Evolutionary conservation across 2,888 invertebrate species (phyloP).

Genomic region (Chirona hameri): DNA sequence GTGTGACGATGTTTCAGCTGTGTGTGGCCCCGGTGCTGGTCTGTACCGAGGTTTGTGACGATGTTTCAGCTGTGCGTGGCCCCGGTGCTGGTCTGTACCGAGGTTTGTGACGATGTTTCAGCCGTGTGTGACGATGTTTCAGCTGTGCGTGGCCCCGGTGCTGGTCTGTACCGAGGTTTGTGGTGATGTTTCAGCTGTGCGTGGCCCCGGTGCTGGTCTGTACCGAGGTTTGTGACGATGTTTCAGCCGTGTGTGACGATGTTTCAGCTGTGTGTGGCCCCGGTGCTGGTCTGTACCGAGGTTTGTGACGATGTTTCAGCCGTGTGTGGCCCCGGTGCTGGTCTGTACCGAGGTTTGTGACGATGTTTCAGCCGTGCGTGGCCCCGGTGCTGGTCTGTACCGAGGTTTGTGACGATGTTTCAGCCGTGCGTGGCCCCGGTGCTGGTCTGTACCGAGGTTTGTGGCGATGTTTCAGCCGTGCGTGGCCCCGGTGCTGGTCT

Average conservation of each 20-base stretch:
- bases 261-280: constrained; percentile 70
- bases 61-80: constrained; percentile 67
- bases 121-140: too few species aligned
- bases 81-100: constrained; percentile 76
- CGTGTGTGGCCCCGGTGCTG: too few species aligned
- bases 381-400: too few species aligned
- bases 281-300: constrained; percentile 76
- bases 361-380: background rate
- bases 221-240: too few species aligned
- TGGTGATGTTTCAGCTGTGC: background rate
- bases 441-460: constrained; percentile 73
- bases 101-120: too few species aligned
- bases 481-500: background rate
- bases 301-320: constrained; percentile 53
- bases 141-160: too few species aligned
- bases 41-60: background rate
- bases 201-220: background rate
- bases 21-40: background rate
- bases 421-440: constrained; percentile 80
- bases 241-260: too few species aligned
- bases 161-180: background rate
- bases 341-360: background rate
- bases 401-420: background rate
- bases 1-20: too few species aligned
- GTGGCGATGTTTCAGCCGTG: too few species aligned